Evolutionary conservation across 2,888 invertebrate species (phyloP), one percentile per base, ranked within the genome.

Genomic region (Hirtodrosophila cameraria): DNA sequence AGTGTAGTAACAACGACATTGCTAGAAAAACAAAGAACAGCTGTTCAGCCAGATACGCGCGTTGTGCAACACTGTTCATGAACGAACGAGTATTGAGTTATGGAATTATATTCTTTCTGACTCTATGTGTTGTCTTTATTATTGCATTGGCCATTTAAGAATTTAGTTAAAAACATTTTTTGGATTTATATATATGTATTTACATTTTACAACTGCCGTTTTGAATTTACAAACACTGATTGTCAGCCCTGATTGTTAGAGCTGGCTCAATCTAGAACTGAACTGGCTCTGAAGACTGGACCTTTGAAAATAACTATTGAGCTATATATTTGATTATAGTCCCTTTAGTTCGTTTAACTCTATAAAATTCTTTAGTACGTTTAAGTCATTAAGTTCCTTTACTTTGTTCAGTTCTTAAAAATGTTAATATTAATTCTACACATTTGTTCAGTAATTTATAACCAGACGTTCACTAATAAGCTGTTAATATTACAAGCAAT

Each of bases 1-100:
- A 27, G 2, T 50, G 36, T 43, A 78, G 36, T 43, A 78, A 48
- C 1, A 72, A 23, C 30, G 55, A 63, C 80, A 80, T 86, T 59
- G 31, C 45, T n/a, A n/a, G n/a, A 28, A 12, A 30, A 27, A 23
- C 20, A 43, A 33, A 35, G 8, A 55, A 58, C 61, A 78, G 79
- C 59, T 77, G 78, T 13, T 35, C 11, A 25, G 13, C 8, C 7
- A 39, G 11, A 38, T 38, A 6, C 30, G 30, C 5, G 13, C 33
- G 41, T 39, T 74, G 7, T 15, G 16, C 49, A 79, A 31, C 72
- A 79, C 76, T 82, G 7, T 4, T 25, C 27, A 15, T 3, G 3
- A 31, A 33, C 15, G 25, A 61, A 13, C 31, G 27, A 31, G 25
- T 43, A 2, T n/a, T 9, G 7, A 31, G 33, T 9, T 43, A 27